phyloP scores from a whole-genome alignment of 2,888 invertebrate genomes.

The Drosophila prolongata region DNA sequence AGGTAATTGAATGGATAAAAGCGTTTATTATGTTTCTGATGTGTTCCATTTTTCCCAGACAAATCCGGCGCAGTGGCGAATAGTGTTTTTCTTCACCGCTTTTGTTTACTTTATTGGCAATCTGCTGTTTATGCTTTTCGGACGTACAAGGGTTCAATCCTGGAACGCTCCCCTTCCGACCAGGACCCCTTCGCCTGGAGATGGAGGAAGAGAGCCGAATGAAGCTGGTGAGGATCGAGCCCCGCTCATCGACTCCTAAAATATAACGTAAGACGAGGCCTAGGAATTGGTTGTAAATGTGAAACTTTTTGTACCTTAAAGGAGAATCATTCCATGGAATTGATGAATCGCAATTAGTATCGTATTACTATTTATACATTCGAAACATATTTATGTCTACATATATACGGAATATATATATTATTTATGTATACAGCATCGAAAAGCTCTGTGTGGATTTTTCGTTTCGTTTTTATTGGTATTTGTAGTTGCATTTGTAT shows the following conservation, averaged over 20 bases:
- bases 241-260: constrained; percentile 59
- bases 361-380: constrained; percentile 35
- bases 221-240: constrained; percentile 44
- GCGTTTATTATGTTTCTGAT: constrained; percentile 50
- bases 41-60: constrained; percentile 83
- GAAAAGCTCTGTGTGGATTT: constrained; percentile 19
- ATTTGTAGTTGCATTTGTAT: constrained; percentile 34
- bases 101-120: constrained; percentile 89
- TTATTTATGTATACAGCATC: constrained; percentile 27
- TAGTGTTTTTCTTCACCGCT: constrained; percentile 90
- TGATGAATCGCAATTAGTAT: constrained; percentile 28
- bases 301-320: constrained; percentile 69
- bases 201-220: not conserved
- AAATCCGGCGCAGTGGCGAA: constrained; percentile 88
- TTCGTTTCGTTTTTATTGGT: constrained; percentile 46
- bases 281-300: constrained; percentile 27
- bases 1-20: constrained; percentile 83
- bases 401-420: constrained; percentile 21
- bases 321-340: constrained; percentile 46
- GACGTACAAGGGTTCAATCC: constrained; percentile 87
- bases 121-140: constrained; percentile 88
- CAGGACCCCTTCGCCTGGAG: constrained; percentile 5
- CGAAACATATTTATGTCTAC: constrained; percentile 30
- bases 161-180: constrained; percentile 87
- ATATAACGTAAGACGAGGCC: constrained; percentile 26